These are phyloP conservation scores for Agrotis segetum DNA, from an alignment of 2,888 invertebrate species.

Conservation along the genomic window DNA sequence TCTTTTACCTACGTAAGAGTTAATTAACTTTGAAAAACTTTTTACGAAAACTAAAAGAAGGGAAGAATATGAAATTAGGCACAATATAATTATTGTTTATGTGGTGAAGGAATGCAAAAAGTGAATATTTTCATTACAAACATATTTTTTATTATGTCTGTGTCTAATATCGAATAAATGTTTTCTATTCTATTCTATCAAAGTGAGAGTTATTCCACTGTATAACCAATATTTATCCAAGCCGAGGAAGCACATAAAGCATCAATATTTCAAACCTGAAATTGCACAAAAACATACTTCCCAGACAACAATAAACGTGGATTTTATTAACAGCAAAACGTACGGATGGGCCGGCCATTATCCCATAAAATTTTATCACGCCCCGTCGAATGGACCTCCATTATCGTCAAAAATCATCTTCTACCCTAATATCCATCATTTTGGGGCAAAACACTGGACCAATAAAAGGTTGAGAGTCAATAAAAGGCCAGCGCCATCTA, in stretches of 20 bases:
- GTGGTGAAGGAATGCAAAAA: too few species aligned
- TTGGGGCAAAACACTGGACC: constrained; percentile 54
- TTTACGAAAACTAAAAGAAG: too few species aligned
- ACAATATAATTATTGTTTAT: too few species aligned
- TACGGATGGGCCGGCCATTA: constrained; percentile 36
- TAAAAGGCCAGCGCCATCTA: constrained; percentile 54
- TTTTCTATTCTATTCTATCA: too few species aligned
- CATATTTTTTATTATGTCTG: too few species aligned
- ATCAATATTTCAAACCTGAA: constrained; percentile 1
- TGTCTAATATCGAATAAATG: too few species aligned
- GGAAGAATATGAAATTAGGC: too few species aligned
- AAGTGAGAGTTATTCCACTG: too few species aligned
- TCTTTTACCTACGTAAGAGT: too few species aligned
- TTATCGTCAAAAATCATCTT: constrained; percentile 66
- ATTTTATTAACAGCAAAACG: constrained; percentile 47
- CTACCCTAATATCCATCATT: constrained; percentile 53
- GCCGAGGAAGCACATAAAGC: not conserved
- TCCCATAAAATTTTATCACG: constrained; percentile 61
- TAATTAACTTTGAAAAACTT: too few species aligned
- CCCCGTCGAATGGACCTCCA: constrained; percentile 53
- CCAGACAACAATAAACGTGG: constrained; percentile 23
- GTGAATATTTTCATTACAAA: too few species aligned
- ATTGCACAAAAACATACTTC: constrained; percentile 18
- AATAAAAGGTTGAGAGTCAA: constrained; percentile 62
- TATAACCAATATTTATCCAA: too few species aligned